A percentile compares a stretch with the other conserved stretches of the same genome.
Evolutionary conservation across 2,888 invertebrate species (phyloP).

Genomic region (Dyspetes luteomarginatus): DNA sequence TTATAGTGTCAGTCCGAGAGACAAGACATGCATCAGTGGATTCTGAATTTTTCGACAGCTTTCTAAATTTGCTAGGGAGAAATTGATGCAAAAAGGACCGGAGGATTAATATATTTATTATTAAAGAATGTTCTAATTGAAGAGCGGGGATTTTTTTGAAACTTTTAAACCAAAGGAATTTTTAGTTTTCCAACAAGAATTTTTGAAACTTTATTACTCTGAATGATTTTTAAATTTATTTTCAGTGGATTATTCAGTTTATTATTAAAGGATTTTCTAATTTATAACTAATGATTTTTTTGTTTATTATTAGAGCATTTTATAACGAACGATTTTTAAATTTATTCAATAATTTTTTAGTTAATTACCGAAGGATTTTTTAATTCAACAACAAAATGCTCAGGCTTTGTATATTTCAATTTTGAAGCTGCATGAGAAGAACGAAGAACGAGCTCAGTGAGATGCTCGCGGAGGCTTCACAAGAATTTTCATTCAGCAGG

Average conservation of each 20-base stretch:
- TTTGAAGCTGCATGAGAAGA: background rate
- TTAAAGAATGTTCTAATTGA: background rate
- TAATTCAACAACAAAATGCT: no score
- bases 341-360: background rate
- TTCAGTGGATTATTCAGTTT: background rate
- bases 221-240: no score
- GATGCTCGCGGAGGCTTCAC: background rate
- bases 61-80: slow-evolving; percentile 27
- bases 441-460: background rate
- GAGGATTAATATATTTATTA: background rate
- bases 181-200: background rate
- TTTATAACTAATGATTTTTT: background rate
- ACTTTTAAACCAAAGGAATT: background rate
- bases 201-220: background rate
- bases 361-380: background rate
- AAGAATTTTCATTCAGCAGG: background rate
- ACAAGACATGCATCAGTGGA: slow-evolving; percentile 31
- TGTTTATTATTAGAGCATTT: background rate
- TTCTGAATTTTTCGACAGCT: slow-evolving; percentile 20
- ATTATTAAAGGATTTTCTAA: background rate
- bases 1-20: slow-evolving; percentile 30
- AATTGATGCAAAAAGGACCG: slow-evolving; percentile 25
- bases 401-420: background rate
- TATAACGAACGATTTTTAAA: background rate
- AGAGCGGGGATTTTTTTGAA: background rate